These are phyloP conservation scores for Brienomyrus longianalis DNA, from an alignment of 2,113 vertebrate species.

Conservation along the genomic window DNA sequence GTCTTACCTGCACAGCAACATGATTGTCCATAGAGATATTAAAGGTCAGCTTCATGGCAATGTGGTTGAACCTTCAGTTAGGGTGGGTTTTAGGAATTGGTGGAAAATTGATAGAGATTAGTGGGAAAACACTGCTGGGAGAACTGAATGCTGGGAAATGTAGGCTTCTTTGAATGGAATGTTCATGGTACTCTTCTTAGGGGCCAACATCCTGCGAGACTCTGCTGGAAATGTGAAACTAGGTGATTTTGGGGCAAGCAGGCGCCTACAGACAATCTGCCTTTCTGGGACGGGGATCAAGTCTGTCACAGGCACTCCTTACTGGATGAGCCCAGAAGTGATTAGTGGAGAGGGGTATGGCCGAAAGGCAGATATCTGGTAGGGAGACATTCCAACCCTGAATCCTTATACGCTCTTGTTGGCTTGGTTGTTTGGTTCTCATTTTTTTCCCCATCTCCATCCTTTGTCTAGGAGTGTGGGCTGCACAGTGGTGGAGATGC, in stretches of 20 bases:
- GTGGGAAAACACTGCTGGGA: background rate
- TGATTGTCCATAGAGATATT: constrained; percentile 98
- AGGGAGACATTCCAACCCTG: constrained; percentile 31
- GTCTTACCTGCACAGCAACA: constrained; percentile 97
- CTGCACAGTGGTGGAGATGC: constrained; percentile 98
- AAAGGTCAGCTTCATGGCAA: constrained; percentile 70
- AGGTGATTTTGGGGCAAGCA: constrained; percentile 96
- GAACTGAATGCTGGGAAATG: background rate
- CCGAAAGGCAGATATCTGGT: constrained; percentile 97
- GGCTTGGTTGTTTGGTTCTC: background rate
- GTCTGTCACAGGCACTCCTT: constrained; percentile 93
- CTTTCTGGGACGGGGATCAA: constrained; percentile 95
- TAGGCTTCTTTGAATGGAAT: background rate
- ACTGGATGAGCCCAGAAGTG: constrained; percentile 99
- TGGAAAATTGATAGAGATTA: background rate
- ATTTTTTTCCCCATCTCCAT: constrained; percentile 19
- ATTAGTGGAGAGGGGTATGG: constrained; percentile 98
- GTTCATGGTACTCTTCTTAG: constrained; percentile 49
- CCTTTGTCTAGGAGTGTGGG: constrained; percentile 80
- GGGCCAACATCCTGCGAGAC: constrained; percentile 94
- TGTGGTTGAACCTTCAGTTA: background rate
- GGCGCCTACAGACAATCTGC: constrained; percentile 93
- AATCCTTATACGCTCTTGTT: background rate
- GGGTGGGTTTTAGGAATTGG: background rate
- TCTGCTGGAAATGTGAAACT: constrained; percentile 95